These are phyloP conservation scores for Amphimedon queenslandica DNA, from an alignment of 37 sponge, comb jelly and placozoan genomes.

Conservation along the genomic window DNA sequence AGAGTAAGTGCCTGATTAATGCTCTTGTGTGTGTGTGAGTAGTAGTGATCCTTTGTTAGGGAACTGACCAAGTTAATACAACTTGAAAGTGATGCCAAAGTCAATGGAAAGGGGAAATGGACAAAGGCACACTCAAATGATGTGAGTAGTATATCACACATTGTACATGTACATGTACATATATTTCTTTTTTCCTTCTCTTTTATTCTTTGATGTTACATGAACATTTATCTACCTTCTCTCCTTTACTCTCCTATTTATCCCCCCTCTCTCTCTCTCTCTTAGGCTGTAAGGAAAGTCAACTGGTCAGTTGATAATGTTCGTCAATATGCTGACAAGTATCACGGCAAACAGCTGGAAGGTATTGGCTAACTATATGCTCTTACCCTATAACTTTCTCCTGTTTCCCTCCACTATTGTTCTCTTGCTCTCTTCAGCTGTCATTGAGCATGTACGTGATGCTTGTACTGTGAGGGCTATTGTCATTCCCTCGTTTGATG, in stretches of 20 bases:
- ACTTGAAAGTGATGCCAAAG: slow-evolving; percentile 63
- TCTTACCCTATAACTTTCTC: not conserved
- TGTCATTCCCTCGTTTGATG: slow-evolving; percentile 65
- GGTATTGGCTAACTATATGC: slow-evolving; percentile 34
- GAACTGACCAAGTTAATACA: slow-evolving; percentile 41
- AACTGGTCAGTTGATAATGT: slow-evolving; percentile 67
- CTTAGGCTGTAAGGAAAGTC: slow-evolving; percentile 51
- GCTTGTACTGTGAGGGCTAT: slow-evolving; percentile 74
- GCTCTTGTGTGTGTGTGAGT: not conserved
- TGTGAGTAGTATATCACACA: not conserved
- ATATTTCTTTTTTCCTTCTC: too few relatives aligned
- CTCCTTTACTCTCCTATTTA: not conserved
- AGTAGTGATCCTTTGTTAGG: slow-evolving; percentile 14
- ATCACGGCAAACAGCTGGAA: slow-evolving; percentile 74
- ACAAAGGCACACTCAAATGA: slow-evolving; percentile 12
- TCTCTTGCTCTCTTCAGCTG: slow-evolving; percentile 33
- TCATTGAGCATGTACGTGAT: slow-evolving; percentile 91
- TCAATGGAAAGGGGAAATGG: slow-evolving; percentile 67
- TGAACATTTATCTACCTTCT: not conserved
- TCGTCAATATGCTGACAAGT: slow-evolving; percentile 68
- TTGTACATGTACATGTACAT: not conserved
- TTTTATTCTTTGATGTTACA: too few relatives aligned
- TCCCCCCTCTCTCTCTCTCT: too few relatives aligned
- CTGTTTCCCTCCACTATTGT: not conserved
- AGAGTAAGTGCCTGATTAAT: slow-evolving; percentile 41